phyloP scores from a whole-genome alignment of 2,113 vertebrate genomes.

The Copsychus sechellarum region DNA sequence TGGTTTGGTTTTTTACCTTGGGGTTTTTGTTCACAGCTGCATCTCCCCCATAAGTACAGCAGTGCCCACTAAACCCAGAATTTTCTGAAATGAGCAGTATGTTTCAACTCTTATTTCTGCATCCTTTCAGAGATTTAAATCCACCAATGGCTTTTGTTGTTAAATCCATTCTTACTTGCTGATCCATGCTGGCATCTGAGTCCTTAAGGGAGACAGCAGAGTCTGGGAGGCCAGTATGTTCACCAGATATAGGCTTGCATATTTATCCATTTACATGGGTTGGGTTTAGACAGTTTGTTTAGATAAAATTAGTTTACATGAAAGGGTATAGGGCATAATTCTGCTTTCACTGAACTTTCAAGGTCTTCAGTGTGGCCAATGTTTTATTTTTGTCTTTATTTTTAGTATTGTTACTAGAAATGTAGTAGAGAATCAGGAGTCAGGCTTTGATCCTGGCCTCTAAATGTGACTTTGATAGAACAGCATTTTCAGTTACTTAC shows the following conservation, averaged over 20 bases:
- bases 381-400: not conserved
- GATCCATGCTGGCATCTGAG: not conserved
- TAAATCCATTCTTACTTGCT: not conserved
- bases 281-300: not conserved
- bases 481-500: not conserved
- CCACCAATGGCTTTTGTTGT: slow-evolving; percentile 4
- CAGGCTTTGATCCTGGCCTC: not conserved
- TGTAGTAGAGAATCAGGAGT: not conserved
- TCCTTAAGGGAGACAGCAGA: not conserved
- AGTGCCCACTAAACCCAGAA: not conserved
- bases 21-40: not conserved
- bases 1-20: not conserved
- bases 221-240: not conserved
- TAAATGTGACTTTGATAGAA: not conserved
- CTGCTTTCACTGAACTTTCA: not conserved
- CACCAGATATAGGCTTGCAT: not conserved
- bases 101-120: not conserved
- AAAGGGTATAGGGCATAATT: not conserved
- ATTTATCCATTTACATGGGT: not conserved
- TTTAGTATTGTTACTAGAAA: not conserved
- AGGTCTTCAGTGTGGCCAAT: not conserved
- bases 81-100: not conserved
- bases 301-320: not conserved
- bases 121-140: not conserved
- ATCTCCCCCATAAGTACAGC: not conserved